Percentiles rank a stretch among this genome's conserved stretches.
phyloP scores from a whole-genome alignment of 2,113 vertebrate genomes.

The Xerus inauris region DNA sequence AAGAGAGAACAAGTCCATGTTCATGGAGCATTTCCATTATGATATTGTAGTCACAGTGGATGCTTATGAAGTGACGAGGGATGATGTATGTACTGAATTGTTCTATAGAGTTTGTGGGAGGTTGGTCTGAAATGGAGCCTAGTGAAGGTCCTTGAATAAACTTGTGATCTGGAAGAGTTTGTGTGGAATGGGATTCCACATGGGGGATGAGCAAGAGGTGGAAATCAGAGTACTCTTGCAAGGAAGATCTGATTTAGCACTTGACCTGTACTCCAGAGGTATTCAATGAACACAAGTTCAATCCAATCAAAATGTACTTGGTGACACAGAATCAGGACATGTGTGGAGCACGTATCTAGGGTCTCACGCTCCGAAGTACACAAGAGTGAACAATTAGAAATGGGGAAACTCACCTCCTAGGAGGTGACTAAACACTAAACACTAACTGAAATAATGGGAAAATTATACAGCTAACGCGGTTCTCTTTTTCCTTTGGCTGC shows the following conservation, averaged over 20 bases:
- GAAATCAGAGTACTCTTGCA: background rate
- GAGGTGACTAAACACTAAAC: too few species aligned
- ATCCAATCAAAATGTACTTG: too few species aligned
- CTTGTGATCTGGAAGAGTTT: background rate
- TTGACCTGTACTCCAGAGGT: background rate
- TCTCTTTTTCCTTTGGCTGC: constrained; percentile 11
- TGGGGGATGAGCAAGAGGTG: background rate
- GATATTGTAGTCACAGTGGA: background rate
- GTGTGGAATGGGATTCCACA: background rate
- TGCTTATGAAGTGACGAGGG: background rate
- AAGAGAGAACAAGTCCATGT: background rate
- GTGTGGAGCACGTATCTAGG: rapidly evolving
- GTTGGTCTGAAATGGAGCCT: background rate
- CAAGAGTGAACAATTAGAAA: background rate
- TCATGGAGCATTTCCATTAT: background rate
- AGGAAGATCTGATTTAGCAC: background rate
- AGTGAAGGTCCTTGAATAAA: background rate
- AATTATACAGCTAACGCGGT: background rate
- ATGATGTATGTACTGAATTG: background rate
- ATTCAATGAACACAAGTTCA: background rate
- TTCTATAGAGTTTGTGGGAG: background rate
- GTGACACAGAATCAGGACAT: background rate
- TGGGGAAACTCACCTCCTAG: background rate
- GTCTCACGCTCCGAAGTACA: background rate
- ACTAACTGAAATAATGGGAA: background rate